Evolutionary conservation across 2,113 vertebrate genomes (phyloP).

Genomic region (Urocynchramus pylzowi): DNA sequence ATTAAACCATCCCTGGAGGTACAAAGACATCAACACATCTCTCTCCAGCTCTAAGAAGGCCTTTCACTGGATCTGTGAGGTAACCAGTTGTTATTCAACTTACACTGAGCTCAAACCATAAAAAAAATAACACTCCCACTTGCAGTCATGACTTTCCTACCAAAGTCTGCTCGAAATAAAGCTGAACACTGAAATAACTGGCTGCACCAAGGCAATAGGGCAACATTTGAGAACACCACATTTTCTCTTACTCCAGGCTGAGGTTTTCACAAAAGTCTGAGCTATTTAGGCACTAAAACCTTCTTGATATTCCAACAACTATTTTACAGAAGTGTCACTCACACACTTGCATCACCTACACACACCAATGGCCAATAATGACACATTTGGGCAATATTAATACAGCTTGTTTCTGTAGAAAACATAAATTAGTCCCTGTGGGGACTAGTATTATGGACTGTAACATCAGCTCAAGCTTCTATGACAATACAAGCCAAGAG

Average conservation of each 20-base stretch:
- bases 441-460: not conserved
- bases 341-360: not conserved
- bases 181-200: not conserved
- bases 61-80: not conserved
- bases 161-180: not conserved
- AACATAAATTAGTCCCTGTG: constrained; percentile 39
- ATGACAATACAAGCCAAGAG: constrained; percentile 5
- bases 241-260: not conserved
- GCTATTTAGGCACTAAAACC: not conserved
- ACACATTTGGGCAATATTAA: not conserved
- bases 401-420: constrained; percentile 5
- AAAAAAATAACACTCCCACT: not conserved
- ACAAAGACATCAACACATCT: not conserved
- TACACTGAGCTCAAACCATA: not conserved
- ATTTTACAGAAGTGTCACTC: not conserved
- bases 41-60: not conserved
- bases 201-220: not conserved
- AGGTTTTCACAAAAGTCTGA: not conserved
- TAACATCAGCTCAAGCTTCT: constrained; percentile 40
- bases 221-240: not conserved
- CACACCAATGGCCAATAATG: not conserved
- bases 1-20: not conserved
- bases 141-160: not conserved
- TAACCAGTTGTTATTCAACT: not conserved
- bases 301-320: not conserved